A percentile compares a stretch with the other conserved stretches of the same genome.
Evolutionary conservation across 2,113 vertebrate genomes (phyloP).

Genomic region (Cnemophilus loriae): DNA sequence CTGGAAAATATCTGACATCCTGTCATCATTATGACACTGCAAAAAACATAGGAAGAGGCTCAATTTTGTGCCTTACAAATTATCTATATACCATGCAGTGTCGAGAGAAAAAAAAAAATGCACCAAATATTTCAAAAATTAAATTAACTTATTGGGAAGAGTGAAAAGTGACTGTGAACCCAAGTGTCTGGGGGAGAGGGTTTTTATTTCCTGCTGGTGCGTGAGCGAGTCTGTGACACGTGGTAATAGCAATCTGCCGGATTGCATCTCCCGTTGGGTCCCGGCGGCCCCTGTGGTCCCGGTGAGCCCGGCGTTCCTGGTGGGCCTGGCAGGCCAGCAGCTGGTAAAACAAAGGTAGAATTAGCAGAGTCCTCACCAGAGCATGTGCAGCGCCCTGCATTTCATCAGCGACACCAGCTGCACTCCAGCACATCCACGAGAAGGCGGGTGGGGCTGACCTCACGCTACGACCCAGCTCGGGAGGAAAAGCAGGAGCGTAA

Average conservation of each 20-base stretch:
- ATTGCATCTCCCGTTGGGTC: slow-evolving; percentile 82
- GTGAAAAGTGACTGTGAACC: neutral
- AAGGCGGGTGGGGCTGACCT: neutral
- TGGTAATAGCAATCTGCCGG: slow-evolving; percentile 82
- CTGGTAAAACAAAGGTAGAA: slow-evolving; percentile 70
- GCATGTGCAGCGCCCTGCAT: rapidly evolving
- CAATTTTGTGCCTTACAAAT: slow-evolving; percentile 9
- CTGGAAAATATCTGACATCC: slow-evolving; percentile 39
- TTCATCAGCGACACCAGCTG: neutral
- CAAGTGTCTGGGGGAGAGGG: neutral
- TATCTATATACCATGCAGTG: neutral
- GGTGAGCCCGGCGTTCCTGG: slow-evolving; percentile 70
- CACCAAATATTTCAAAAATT: slow-evolving; percentile 35
- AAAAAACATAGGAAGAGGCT: slow-evolving; percentile 36
- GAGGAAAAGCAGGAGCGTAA: neutral
- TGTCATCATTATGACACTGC: slow-evolving; percentile 9
- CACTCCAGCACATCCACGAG: neutral
- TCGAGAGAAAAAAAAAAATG: neutral
- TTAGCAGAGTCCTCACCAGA: neutral
- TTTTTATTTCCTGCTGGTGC: slow-evolving; percentile 61
- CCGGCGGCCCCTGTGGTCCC: slow-evolving; percentile 80
- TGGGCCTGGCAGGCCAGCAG: slow-evolving; percentile 70
- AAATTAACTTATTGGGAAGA: slow-evolving; percentile 6
- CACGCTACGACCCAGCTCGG: rapidly evolving
- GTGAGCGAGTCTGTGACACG: slow-evolving; percentile 55